Percentiles rank a stretch among this genome's conserved stretches.
Conservation (phyloP, 2,888 invertebrate species). For the Drosophila villosipedis region DNA sequence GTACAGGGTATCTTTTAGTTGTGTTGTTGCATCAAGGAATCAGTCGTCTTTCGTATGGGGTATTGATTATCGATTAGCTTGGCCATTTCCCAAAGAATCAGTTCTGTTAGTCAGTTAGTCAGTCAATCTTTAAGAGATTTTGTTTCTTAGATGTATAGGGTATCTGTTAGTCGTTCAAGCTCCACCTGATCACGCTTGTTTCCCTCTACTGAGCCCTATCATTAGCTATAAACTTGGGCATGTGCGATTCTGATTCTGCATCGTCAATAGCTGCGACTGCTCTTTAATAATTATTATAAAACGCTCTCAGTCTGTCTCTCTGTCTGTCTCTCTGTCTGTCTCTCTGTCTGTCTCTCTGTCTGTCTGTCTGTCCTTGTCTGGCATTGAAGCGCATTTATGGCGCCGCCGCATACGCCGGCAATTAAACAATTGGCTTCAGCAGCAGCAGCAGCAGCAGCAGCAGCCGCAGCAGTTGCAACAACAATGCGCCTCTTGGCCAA, state of each 20-base stretch:
- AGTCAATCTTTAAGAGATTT: not conserved
- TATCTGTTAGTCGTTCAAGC: not conserved
- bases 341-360: conserved; percentile 10
- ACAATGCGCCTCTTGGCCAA: conserved; percentile 73
- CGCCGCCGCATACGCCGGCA: conserved; percentile 78
- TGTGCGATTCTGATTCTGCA: conserved; percentile 32
- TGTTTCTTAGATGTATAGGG: not conserved
- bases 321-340: conserved; percentile 2
- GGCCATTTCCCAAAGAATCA: too few species aligned
- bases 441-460: conserved; percentile 8
- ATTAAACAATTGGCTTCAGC: conserved; percentile 73
- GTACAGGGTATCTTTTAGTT: not conserved
- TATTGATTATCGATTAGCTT: too few species aligned
- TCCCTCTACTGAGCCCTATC: conserved; percentile 51
- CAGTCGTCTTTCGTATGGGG: not conserved
- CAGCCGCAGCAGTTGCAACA: conserved; percentile 39
- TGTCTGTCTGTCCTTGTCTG: conserved; percentile 35
- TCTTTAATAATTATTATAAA: conserved; percentile 66
- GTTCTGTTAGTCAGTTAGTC: not conserved
- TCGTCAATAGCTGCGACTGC: conserved; percentile 55
- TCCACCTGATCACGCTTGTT: conserved; percentile 22
- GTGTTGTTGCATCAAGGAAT: not conserved
- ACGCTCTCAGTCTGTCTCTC: conserved; percentile 21
- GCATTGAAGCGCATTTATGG: conserved; percentile 76
- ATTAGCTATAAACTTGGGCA: conserved; percentile 55